These are phyloP conservation scores for Ypsolopha sequella DNA, from an alignment of 2,888 invertebrate genomes.

Conservation along the genomic window DNA sequence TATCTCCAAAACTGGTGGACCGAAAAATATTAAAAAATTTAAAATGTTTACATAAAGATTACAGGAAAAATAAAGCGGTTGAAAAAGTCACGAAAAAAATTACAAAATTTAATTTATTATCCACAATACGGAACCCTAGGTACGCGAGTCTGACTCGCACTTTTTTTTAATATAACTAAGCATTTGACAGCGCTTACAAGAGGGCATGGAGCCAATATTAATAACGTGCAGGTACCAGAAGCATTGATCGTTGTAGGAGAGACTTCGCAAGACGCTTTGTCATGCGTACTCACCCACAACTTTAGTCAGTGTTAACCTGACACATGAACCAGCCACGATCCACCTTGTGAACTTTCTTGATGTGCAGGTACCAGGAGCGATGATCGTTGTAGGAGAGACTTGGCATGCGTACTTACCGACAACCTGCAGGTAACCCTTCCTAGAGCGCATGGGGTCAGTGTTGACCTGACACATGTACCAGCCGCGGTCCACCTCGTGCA, in stretches of 20 bases:
- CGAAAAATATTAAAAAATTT: no score
- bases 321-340: slow-evolving; percentile 95
- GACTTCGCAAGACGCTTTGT: slow-evolving; percentile 87
- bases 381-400: slow-evolving; percentile 90
- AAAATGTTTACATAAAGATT: no score
- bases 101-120: no score
- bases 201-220: slow-evolving; percentile 83
- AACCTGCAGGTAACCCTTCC: slow-evolving; percentile 91
- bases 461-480: slow-evolving; percentile 96
- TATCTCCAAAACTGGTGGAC: no score
- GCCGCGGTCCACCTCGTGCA: slow-evolving; percentile 88
- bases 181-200: no score
- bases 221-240: slow-evolving; percentile 92
- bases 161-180: no score
- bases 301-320: slow-evolving; percentile 91
- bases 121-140: no score
- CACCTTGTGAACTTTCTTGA: slow-evolving; percentile 87
- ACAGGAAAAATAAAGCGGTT: no score
- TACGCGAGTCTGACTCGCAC: no score
- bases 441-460: slow-evolving; percentile 93
- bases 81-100: no score
- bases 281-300: no score
- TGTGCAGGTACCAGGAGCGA: slow-evolving; percentile 92
- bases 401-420: slow-evolving; percentile 76
- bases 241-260: slow-evolving; percentile 90